Conservation (phyloP, 2,888 invertebrate species). For the Andrena fulva region DNA sequence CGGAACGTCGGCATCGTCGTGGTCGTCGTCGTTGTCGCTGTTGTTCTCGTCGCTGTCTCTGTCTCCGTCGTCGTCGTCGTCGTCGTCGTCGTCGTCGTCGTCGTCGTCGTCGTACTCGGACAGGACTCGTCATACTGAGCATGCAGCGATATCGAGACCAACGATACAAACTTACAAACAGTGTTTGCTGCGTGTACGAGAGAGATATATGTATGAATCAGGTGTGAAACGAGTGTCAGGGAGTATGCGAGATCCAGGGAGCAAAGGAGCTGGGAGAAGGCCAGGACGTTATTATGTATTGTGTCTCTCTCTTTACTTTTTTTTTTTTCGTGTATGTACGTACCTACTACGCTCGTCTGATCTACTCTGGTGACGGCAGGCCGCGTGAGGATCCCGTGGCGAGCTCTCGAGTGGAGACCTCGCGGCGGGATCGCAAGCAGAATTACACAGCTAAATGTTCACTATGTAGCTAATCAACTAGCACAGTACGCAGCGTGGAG, state of each 20-base stretch:
- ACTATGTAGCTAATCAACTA: constrained; percentile 62
- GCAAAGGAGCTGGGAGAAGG: constrained; percentile 7
- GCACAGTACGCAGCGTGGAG: constrained; percentile 57
- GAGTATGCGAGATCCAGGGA: constrained; percentile 20
- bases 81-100: constrained; percentile 23
- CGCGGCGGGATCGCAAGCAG: constrained; percentile 65
- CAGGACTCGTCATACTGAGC: constrained; percentile 75
- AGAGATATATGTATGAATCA: constrained; percentile 60
- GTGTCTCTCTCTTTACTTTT: constrained; percentile 64
- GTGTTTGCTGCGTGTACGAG: constrained; percentile 73
- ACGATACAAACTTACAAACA: constrained; percentile 77
- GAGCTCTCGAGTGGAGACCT: constrained; percentile 58
- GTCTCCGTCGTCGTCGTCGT: no score
- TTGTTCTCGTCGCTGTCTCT: no score
- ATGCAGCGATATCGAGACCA: constrained; percentile 81
- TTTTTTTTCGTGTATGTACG: constrained; percentile 72
- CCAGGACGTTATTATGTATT: constrained; percentile 60
- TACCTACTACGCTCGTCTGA: constrained; percentile 77
- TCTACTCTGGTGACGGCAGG: constrained; percentile 77
- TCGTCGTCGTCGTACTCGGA: constrained; percentile 79
- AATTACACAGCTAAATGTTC: constrained; percentile 63
- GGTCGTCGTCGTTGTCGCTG: no score
- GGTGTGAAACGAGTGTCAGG: constrained; percentile 42
- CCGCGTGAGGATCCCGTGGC: constrained; percentile 72
- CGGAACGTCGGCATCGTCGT: no score